phyloP scores from a whole-genome alignment of 53 echinoderm and acorn worm species.

The Mesocentrotus franciscanus region DNA sequence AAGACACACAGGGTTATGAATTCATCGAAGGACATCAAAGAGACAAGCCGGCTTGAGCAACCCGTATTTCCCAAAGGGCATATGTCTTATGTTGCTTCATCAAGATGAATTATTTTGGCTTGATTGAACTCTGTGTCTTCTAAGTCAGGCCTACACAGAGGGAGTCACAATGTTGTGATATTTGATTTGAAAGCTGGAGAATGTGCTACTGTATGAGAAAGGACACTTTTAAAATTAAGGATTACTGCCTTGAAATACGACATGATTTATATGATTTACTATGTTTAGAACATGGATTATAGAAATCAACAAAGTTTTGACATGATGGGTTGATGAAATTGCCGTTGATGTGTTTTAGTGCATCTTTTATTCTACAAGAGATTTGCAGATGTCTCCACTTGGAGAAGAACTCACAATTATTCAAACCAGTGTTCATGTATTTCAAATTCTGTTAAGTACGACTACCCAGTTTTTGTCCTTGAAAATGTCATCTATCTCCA shows the following conservation, averaged over 20 bases:
- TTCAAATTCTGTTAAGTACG: neutral
- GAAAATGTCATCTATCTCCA: neutral
- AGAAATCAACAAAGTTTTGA: neutral
- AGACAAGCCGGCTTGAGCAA: conserved; percentile 30
- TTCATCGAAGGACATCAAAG: conserved; percentile 46
- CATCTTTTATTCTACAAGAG: neutral
- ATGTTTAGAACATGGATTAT: neutral
- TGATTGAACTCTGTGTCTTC: neutral
- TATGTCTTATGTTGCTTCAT: conserved; percentile 46
- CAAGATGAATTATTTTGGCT: conserved; percentile 32
- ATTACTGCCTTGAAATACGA: neutral
- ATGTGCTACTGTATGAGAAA: neutral
- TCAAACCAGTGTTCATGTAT: neutral
- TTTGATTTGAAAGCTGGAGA: neutral
- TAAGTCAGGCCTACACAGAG: neutral
- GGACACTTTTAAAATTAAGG: neutral
- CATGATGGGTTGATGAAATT: neutral
- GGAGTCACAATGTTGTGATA: neutral
- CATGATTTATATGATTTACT: neutral
- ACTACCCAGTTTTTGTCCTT: neutral
- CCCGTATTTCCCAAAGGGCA: conserved; percentile 28
- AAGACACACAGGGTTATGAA: conserved; percentile 36
- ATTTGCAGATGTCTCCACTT: neutral
- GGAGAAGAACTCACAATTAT: neutral
- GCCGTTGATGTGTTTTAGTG: neutral